Evolutionary conservation across 2,113 vertebrate genomes (phyloP), one percentile per base, ranked within the genome.

Genomic region (Ictidomys tridecemlineatus): DNA sequence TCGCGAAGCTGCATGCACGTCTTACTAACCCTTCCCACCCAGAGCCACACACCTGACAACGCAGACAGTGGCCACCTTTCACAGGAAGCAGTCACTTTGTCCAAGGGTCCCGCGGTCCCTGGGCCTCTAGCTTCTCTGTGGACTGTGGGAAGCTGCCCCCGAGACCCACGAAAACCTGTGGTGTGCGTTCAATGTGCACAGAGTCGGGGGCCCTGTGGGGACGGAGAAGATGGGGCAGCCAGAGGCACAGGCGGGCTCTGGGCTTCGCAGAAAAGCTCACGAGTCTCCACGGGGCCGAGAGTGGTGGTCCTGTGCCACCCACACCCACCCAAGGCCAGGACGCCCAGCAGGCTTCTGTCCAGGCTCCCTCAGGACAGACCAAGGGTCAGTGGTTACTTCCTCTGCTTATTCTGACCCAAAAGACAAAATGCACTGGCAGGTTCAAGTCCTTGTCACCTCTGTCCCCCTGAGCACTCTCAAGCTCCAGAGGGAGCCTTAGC

Each of bases 341-440:
- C 0, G 39, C 16, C 8, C 30, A 24, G 39, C 51, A 84, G 34
- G n/a, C 42, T 42, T 70, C 69, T 67, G 37, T 30, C 48, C 72
- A 39, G 65, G 32, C 30, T 84, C 39, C 87, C 77, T 39, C 58
- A 76, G 74, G 28, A 93, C 58, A 7, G 37, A 67, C 45, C 48
- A 37, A 89, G 63, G 85, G 32, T 37, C 63, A 20, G 56, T 13
- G 28, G 39, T 74, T 48, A 61, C n/a, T 89, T 91, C 39, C 48
- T 73, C 84, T 74, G 26, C 13, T 80, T 93, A 53, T 84, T 94
- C 74, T 53, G 28, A 53, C 72, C 73, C 11, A 89, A 78, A 86
- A 51, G 22, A 16, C 28, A 89, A 88, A 92, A 63, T 58, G 30
- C 5, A 28, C 69, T 73, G 74, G 53, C 28, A 78, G 7, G 34